Percentiles rank a stretch among this genome's conserved stretches.
These are phyloP conservation scores for Uloborus diversus DNA, from an alignment of 1,140 invertebrate species.

Conservation along the genomic window DNA sequence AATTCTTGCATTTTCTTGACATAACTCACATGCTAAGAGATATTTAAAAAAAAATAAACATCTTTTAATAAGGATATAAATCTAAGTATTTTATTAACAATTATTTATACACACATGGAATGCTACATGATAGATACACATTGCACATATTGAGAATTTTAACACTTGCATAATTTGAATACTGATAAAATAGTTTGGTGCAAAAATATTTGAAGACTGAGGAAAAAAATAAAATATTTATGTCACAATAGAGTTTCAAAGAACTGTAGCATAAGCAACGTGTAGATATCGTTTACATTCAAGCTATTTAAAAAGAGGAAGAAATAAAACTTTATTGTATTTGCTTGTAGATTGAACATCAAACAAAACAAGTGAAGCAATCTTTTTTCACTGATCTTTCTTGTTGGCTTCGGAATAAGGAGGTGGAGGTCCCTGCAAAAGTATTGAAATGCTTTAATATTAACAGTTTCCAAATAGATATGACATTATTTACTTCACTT, in stretches of 20 bases:
- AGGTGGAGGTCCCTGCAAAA: slow-evolving; percentile 72
- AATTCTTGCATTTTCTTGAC: neutral
- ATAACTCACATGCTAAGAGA: neutral
- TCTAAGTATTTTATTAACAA: neutral
- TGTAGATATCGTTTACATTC: neutral
- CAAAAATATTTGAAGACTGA: neutral
- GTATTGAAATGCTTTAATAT: neutral
- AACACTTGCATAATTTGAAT: neutral
- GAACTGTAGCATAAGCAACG: too few species aligned
- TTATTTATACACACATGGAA: neutral
- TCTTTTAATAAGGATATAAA: neutral
- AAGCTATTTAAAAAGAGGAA: neutral
- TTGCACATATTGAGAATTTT: neutral
- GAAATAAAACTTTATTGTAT: neutral
- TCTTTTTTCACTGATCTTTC: slow-evolving; percentile 42
- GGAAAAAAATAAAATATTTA: neutral
- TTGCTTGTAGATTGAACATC: neutral
- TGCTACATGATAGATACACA: neutral
- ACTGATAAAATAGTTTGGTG: neutral
- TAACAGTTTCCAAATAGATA: neutral
- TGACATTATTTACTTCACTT: neutral
- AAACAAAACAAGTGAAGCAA: neutral
- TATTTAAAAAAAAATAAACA: neutral
- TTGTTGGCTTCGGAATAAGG: slow-evolving; percentile 43
- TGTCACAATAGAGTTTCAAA: neutral